phyloP scores from a whole-genome alignment of 2,888 invertebrate genomes.

The Zootermopsis nevadensis region DNA sequence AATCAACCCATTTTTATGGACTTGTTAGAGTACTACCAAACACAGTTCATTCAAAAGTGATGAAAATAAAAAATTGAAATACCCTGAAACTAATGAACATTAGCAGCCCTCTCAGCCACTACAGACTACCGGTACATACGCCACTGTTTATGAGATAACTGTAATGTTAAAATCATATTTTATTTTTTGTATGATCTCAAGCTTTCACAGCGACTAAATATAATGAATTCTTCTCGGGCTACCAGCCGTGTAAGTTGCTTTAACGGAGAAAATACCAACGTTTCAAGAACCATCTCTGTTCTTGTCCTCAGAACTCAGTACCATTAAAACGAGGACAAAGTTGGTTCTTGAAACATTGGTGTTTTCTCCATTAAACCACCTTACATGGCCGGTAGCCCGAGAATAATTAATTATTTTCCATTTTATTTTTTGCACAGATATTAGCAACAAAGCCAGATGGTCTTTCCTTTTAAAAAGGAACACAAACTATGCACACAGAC shows the following conservation, averaged over 20 bases:
- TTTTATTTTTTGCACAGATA: background rate
- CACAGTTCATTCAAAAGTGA: background rate
- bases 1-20: background rate
- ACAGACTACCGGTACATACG: background rate
- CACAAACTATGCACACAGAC: background rate
- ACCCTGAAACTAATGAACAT: background rate
- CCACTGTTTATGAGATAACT: background rate
- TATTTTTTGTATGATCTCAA: too few relatives aligned
- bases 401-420: too few relatives aligned
- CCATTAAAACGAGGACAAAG: too few relatives aligned
- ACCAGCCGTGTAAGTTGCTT: too few relatives aligned
- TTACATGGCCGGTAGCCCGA: too few relatives aligned
- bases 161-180: conserved; percentile 5
- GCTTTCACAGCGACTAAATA: too few relatives aligned
- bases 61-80: conserved; percentile 27
- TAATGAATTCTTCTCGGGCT: too few relatives aligned
- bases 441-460: background rate
- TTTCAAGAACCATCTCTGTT: too few relatives aligned
- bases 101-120: background rate
- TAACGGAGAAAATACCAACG: too few relatives aligned
- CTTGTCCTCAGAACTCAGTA: too few relatives aligned
- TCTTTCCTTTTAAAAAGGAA: conserved; percentile 29
- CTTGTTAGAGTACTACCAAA: background rate
- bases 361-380: too few relatives aligned
- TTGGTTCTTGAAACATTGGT: too few relatives aligned